Evolutionary conservation across 2,113 vertebrate species (phyloP), one percentile per base, ranked within the genome.

Genomic region (Paramisgurnus dabryanus): DNA sequence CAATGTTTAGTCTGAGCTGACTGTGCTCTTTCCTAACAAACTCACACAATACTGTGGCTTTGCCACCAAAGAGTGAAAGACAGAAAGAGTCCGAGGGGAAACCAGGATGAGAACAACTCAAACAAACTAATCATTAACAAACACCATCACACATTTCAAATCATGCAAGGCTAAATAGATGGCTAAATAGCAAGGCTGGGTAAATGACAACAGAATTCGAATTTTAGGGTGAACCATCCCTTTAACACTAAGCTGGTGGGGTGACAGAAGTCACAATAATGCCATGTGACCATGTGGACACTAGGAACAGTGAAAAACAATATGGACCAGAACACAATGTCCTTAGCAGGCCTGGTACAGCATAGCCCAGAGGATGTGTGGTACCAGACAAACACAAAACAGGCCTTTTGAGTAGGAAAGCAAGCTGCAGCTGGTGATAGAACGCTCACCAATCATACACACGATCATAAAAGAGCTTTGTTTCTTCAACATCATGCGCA

Each of bases 11-110:
- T 84, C 87, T 82, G 71, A 85, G 93, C 92, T 94, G 92, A 94
- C 89, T 89, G 89, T 80, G 89, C 92, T 93, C 90, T 92, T 93
- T 94, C 92, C 89, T 87, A 86, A 85, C 83, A 89, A 85, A 64
- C 81, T 85, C 39, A 82, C 77, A 94, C 92, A 93, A 93, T 91
- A 86, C 79, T 61, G 84, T 76, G 89, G 90, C 85, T 92, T 92
- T 93, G 89, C 82, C 77, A 78, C 88, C 87, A 88, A 88, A 91
- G 89, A 89, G 85, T 45, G 50, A 82, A 81, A 80, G 77, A 85
- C 79, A 91, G 88, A 91, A 87, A 92, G 80, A 86, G 85, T 70
- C 82, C 74, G 55, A 34, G 43, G 50, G 41, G 60, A 15, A 22
- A 53, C 9, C 53, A 66, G 45, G 60, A 65, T 43, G 69, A 60